Evolutionary conservation across 2,113 vertebrate genomes (phyloP).

Genomic region (Scomber colias): DNA sequence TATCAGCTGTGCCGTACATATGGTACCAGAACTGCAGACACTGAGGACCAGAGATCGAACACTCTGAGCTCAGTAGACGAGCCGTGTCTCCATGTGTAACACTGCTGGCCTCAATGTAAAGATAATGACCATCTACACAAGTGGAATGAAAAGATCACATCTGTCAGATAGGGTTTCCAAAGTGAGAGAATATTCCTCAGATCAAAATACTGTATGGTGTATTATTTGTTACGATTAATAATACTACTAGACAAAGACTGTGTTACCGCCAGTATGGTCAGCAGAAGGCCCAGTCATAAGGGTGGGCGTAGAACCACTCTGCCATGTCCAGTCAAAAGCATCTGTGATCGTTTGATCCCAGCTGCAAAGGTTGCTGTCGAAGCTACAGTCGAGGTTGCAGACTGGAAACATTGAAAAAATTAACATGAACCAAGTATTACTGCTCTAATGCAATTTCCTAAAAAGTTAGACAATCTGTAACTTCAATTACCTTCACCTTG

Average conservation of each 20-base stretch:
- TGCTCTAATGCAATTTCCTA: background rate
- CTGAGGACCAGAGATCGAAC: constrained; percentile 75
- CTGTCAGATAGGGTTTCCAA: background rate
- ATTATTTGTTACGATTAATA: background rate
- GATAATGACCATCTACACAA: constrained; percentile 77
- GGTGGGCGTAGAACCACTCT: constrained; percentile 63
- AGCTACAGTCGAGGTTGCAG: constrained; percentile 68
- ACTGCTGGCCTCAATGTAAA: constrained; percentile 83
- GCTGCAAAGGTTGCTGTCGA: constrained; percentile 63
- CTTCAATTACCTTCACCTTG: background rate
- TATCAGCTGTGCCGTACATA: constrained; percentile 81
- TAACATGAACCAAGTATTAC: background rate
- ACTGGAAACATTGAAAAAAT: constrained; percentile 49
- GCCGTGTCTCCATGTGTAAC: constrained; percentile 71
- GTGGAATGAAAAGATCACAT: background rate
- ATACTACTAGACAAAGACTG: background rate
- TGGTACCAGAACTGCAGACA: constrained; percentile 92
- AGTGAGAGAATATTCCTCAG: background rate
- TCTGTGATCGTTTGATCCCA: constrained; percentile 73
- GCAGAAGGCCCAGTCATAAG: constrained; percentile 67
- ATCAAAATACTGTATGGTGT: background rate
- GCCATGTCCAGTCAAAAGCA: constrained; percentile 75
- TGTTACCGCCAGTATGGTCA: constrained; percentile 72
- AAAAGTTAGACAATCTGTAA: constrained; percentile 6
- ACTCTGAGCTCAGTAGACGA: constrained; percentile 81